Conservation (phyloP, 1,140 invertebrate species). For the Neodiprion virginianus region DNA sequence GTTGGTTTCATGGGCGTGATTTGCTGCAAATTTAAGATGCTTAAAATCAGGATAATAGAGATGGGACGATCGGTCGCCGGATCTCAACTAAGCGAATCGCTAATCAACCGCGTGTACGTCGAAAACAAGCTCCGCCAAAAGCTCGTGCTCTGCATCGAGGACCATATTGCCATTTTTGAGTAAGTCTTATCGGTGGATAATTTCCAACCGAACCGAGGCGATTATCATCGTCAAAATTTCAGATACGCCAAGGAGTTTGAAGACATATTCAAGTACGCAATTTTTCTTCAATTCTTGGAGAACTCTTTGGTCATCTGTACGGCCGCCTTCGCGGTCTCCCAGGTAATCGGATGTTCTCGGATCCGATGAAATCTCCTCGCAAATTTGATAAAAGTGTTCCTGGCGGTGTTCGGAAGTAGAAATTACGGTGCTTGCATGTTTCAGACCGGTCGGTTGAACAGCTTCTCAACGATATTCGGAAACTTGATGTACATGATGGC, state of each 20-base stretch:
- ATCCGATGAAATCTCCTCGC: too few species aligned
- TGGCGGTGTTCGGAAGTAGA: too few species aligned
- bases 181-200: background rate
- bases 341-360: background rate
- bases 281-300: background rate
- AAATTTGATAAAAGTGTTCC: too few species aligned
- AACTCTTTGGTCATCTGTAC: background rate
- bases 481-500: background rate
- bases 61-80: background rate
- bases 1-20: conserved; percentile 1
- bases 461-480: background rate
- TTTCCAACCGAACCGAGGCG: background rate
- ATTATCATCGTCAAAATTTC: background rate
- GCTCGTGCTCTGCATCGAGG: background rate
- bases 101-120: background rate
- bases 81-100: background rate
- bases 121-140: background rate
- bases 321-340: background rate
- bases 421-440: too few species aligned
- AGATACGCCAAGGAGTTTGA: background rate
- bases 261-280: background rate
- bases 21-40: background rate
- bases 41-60: background rate
- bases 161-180: background rate
- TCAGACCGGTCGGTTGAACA: background rate